Evolutionary conservation across 2,797 vertebrate species (phyloP).

Genomic region (Dromococcyx pavoninus): DNA sequence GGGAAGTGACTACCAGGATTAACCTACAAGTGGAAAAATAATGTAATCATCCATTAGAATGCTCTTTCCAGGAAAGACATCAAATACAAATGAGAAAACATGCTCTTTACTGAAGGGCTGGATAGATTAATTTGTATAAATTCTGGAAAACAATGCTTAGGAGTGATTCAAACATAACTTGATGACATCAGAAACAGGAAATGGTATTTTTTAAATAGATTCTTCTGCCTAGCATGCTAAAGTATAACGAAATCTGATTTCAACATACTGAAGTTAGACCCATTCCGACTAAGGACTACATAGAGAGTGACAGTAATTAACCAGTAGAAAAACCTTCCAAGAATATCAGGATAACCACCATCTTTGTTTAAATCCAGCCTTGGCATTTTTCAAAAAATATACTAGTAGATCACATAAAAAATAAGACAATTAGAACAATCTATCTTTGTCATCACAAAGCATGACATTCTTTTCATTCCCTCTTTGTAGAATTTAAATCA

Average conservation of each 20-base stretch:
- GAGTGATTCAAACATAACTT: not conserved
- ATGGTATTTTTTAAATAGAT: too few relatives aligned
- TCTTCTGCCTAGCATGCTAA: too few relatives aligned
- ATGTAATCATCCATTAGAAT: not conserved
- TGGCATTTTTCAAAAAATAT: not conserved
- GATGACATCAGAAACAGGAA: fast-evolving
- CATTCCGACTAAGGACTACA: not conserved
- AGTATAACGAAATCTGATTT: too few relatives aligned
- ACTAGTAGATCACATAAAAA: not conserved
- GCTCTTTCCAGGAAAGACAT: not conserved
- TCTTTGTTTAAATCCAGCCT: not conserved
- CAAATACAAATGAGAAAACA: not conserved
- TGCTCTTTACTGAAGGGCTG: not conserved
- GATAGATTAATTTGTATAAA: not conserved
- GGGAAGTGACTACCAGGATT: not conserved
- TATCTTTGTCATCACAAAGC: not conserved
- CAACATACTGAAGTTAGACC: not conserved
- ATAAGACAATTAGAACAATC: not conserved
- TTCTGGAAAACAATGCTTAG: not conserved
- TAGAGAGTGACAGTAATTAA: not conserved
- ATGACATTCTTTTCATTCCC: fast-evolving
- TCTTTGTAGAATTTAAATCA: not conserved
- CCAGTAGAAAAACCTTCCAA: not conserved
- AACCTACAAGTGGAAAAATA: not conserved
- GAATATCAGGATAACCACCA: not conserved